Evolutionary conservation across 2,113 vertebrate species (phyloP), one percentile per base, ranked within the genome.

Genomic region (Apistogramma diplotaenia): DNA sequence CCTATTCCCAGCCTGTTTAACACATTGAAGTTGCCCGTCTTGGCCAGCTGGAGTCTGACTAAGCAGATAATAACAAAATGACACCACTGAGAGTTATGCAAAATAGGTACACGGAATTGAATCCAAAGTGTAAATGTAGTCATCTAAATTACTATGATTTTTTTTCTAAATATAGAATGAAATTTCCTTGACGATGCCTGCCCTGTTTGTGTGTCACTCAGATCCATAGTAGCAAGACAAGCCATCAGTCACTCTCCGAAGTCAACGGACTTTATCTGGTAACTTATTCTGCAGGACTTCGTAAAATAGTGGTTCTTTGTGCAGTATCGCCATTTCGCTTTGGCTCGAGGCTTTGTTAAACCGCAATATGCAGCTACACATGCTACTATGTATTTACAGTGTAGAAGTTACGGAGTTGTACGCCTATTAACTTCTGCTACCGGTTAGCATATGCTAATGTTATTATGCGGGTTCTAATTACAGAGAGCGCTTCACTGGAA

Each of bases 371-470:
- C 2, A 27, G 10, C 55, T 43, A 29, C 43, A 43, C 16, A 29
- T 23, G 37, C 9, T 2, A 19, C 6, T 4, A 2, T 43, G 25
- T 46, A 40, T 75, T 29, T 21, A 29, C 19, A 33, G 16, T 8
- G 7, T 19, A 1, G 31, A 77, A 35, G 33, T 62, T 5, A 11
- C n/a, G 3, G 18, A 15, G n/a, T 53, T 76, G 16, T 25, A 27
- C 18, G 16, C 13, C 67, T 33, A 60, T 8, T 62, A 43, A 65
- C 58, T 74, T 79, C 2, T 57, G 76, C 78, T 79, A 49, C n/a
- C 12, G 10, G 51, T 43, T 86, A 89, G 77, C 77, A 49, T 58
- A 40, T 53, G 84, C 81, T 82, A 84, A 84, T n/a, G 5, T 4
- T 9, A 31, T n/a, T 49, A 76, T 23, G n/a, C 27, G 3, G 53